A percentile compares a stretch with the other conserved stretches of the same genome.
Conservation (phyloP, 2,797 vertebrate species). For the Oryzias dopingdopingensis region DNA sequence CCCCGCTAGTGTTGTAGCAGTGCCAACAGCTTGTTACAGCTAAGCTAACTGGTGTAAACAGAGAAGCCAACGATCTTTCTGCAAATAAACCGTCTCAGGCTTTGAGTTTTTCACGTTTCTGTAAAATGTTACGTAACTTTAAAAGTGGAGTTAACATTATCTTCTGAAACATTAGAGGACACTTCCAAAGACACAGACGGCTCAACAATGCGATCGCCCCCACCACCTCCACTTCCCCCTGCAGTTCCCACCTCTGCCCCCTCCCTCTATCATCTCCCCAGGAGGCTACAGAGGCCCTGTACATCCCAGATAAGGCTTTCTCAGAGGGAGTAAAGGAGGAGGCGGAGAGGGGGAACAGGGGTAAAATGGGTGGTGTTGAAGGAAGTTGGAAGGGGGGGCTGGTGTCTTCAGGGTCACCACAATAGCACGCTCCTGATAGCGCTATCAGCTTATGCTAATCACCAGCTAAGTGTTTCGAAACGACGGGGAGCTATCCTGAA, state of each 20-base stretch:
- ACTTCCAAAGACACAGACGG: constrained; percentile 55
- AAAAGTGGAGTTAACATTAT: constrained; percentile 29
- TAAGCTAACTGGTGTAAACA: no score
- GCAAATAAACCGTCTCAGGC: no score
- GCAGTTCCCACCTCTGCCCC: constrained; percentile 47
- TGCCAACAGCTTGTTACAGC: no score
- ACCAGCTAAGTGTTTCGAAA: constrained; percentile 79
- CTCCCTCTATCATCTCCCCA: constrained; percentile 64
- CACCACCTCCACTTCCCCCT: constrained; percentile 14
- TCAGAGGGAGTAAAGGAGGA: constrained; percentile 52
- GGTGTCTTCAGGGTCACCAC: constrained; percentile 75
- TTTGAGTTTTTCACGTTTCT: no score
- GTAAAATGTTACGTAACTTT: no score
- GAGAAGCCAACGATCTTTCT: no score
- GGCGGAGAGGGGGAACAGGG: background rate
- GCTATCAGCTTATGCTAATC: constrained; percentile 85
- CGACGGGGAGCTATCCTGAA: constrained; percentile 69
- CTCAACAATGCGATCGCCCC: constrained; percentile 29
- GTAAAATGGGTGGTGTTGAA: constrained; percentile 28
- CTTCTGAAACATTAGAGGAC: constrained; percentile 59
- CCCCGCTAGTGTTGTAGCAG: no score
- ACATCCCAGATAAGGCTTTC: constrained; percentile 71
- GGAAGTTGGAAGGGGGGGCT: background rate
- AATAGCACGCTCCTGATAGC: constrained; percentile 76
- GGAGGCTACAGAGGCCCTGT: constrained; percentile 70